Percentiles rank a stretch among this genome's conserved stretches.
phyloP scores from a whole-genome alignment of 2,888 invertebrate species.

The Mythimna impura region DNA sequence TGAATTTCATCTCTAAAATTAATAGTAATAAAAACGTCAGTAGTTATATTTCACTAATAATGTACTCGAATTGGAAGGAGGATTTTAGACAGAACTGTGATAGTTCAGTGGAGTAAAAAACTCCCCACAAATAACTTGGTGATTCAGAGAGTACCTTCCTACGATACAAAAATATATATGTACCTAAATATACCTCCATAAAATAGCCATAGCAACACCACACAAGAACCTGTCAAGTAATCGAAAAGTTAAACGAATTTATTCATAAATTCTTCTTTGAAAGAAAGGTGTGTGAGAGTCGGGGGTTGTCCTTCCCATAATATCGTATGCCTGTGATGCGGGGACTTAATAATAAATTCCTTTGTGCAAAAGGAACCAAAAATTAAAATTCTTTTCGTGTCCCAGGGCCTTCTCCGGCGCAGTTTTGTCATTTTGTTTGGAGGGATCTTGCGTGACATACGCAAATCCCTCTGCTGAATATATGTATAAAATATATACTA shows the following conservation, averaged over 20 bases:
- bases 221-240: constrained; percentile 71
- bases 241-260: constrained; percentile 75
- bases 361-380: constrained; percentile 85
- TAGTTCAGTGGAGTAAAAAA: neutral
- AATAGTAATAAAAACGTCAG: neutral
- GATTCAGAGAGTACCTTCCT: neutral
- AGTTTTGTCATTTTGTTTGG: constrained; percentile 85
- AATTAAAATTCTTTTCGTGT: constrained; percentile 87
- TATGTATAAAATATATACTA: constrained; percentile 64
- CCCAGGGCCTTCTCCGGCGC: constrained; percentile 76
- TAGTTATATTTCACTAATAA: neutral
- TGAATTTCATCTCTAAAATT: neutral
- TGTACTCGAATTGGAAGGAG: too few relatives aligned
- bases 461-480: constrained; percentile 75
- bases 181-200: constrained; percentile 35
- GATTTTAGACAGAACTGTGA: neutral
- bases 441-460: constrained; percentile 81
- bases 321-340: constrained; percentile 82
- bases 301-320: constrained; percentile 77
- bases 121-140: neutral
- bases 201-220: constrained; percentile 54
- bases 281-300: constrained; percentile 77
- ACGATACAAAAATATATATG: too few relatives aligned
- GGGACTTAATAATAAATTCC: constrained; percentile 86
- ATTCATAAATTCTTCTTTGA: constrained; percentile 79